Evolutionary conservation across 2,113 vertebrate genomes (phyloP), one percentile per base, ranked within the genome.

Genomic region (Azemiops feae): DNA sequence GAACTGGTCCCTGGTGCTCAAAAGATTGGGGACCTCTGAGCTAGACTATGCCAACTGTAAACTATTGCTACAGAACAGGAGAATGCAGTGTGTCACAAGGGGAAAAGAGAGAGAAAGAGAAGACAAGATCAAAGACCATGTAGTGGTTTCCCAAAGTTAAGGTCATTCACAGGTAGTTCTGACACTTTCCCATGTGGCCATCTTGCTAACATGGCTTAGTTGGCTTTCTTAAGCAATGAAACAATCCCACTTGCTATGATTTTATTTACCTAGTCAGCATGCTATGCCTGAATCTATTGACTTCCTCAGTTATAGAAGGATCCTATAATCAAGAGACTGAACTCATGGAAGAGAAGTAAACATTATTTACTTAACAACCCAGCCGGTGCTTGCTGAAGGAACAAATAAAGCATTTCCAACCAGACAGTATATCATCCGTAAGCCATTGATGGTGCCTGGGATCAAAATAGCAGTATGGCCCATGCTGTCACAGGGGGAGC

Each of bases 211-310:
- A 60, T 52, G 27, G 85, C 47, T 57, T 9, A 43, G 54, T 25
- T 93, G 81, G 81, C 86, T 93, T 93, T 89, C 89, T 60, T 43
- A 90, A 86, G n/a, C 12, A 43, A 92, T 14, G 23, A 11, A 45
- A 58, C 7, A 53, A 60, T 85, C 30, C 69, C 2, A 8, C 22
- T 89, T 53, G 30, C 22, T 25, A 20, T 85, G 54, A 43, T 81
- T 81, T 43, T 34, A 81, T 81, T 81, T 81, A 81, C 6, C 43
- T 81, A 22, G 2, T 81, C 30, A 74, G 34, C 34, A 22, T 43
- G 34, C 74, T 81, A 22, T 39, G 7, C 34, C 18, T 81, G 74
- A 81, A 81, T 43, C 74, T 16, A 81, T 81, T 43, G 34, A 43
- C 34, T 81, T 81, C 34, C 69, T 81, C 34, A 34, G 18, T 22